Evolutionary conservation across 1,140 invertebrate genomes (phyloP).

Genomic region (Harpegnathos saltator): DNA sequence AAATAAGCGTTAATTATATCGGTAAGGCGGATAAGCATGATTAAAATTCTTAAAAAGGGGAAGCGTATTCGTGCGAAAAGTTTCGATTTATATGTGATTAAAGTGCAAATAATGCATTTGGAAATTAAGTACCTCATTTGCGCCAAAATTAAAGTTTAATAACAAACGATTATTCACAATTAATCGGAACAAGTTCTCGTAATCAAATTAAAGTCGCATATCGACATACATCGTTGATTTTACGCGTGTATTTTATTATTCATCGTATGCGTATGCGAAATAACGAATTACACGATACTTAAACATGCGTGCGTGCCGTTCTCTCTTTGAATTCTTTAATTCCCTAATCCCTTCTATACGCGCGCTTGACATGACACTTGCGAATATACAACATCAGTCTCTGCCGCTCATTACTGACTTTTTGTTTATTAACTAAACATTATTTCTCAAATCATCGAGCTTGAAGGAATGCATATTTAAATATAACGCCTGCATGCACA

Average conservation of each 20-base stretch:
- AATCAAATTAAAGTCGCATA: slow-evolving; percentile 5
- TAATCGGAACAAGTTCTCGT: background rate
- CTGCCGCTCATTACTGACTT: too few relatives aligned
- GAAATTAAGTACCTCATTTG: background rate
- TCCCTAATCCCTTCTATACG: background rate
- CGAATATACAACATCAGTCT: slow-evolving; percentile 6
- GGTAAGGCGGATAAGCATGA: background rate
- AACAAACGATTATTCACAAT: slow-evolving; percentile 15
- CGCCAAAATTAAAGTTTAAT: slow-evolving; percentile 10
- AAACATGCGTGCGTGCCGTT: slow-evolving; percentile 5
- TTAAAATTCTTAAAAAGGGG: background rate
- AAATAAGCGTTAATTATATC: too few relatives aligned
- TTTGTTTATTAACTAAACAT: slow-evolving; percentile 18
- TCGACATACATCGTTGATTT: background rate
- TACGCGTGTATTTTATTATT: background rate
- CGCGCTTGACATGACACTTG: background rate
- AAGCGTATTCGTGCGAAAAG: background rate
- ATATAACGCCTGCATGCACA: background rate
- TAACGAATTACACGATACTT: slow-evolving; percentile 2
- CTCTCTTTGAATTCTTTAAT: slow-evolving; percentile 4
- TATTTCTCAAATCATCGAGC: background rate
- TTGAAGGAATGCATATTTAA: slow-evolving; percentile 39
- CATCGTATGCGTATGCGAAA: slow-evolving; percentile 9
- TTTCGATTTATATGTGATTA: background rate
- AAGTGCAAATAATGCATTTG: slow-evolving; percentile 9